These are phyloP conservation scores for Loxodonta africana DNA, from an alignment of 2,113 vertebrate species.

Conservation along the genomic window DNA sequence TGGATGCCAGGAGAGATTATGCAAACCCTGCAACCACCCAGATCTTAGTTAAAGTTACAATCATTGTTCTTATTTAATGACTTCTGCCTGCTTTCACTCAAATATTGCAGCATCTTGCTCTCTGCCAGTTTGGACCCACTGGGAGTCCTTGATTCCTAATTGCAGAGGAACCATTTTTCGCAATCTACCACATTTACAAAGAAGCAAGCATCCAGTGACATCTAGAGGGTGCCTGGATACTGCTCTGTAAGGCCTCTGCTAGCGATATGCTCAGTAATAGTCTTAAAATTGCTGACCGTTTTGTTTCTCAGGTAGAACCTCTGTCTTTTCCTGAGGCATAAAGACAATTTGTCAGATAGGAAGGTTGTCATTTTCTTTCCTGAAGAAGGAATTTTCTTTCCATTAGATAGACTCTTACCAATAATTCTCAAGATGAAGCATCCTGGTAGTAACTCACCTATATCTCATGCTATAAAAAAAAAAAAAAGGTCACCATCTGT, in stretches of 20 bases:
- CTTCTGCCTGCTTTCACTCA: constrained; percentile 87
- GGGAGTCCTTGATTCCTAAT: constrained; percentile 84
- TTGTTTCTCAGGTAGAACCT: not conserved
- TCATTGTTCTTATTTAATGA: constrained; percentile 84
- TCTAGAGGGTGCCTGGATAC: constrained; percentile 86
- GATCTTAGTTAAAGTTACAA: constrained; percentile 86
- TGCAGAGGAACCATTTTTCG: constrained; percentile 76
- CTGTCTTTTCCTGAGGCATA: not conserved
- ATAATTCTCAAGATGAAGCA: not conserved
- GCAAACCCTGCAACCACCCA: constrained; percentile 86
- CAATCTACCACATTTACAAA: constrained; percentile 64
- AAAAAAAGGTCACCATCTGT: not conserved
- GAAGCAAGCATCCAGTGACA: constrained; percentile 88
- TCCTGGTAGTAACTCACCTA: not conserved
- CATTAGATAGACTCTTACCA: not conserved
- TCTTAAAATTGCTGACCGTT: not conserved
- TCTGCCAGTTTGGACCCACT: constrained; percentile 82
- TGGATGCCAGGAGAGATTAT: constrained; percentile 86
- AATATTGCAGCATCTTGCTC: constrained; percentile 83
- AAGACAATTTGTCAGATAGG: not conserved
- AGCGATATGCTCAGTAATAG: not conserved
- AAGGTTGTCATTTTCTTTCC: constrained; percentile 42
- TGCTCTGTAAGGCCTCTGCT: constrained; percentile 22
- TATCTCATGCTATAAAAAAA: not conserved
- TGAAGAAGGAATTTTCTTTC: not conserved